phyloP scores from a whole-genome alignment of 2,888 invertebrate genomes.

The Prosopocoilus inquinatus region DNA sequence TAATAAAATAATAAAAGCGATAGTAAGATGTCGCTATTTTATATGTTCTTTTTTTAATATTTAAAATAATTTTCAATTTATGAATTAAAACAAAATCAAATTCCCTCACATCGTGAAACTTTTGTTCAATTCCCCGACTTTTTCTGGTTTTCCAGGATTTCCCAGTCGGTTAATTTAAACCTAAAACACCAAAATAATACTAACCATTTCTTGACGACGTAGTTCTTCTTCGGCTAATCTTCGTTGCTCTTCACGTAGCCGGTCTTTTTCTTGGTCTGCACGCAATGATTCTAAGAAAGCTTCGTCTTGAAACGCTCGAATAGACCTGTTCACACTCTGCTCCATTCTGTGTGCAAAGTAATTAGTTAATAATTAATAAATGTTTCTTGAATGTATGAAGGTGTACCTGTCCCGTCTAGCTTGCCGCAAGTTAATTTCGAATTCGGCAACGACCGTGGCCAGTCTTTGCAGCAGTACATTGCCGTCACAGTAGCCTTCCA shows the following conservation, averaged over 20 bases:
- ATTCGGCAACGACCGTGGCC: slow-evolving; percentile 75
- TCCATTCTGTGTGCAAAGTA: slow-evolving; percentile 18
- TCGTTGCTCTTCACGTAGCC: slow-evolving; percentile 62
- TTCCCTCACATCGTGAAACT: too few species aligned
- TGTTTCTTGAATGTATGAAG: not conserved
- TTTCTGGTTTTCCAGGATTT: too few species aligned
- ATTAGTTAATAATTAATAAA: not conserved
- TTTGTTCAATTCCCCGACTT: too few species aligned
- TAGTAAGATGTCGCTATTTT: too few species aligned
- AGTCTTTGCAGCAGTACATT: slow-evolving; percentile 70
- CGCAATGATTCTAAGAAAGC: slow-evolving; percentile 88
- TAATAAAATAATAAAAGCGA: too few species aligned
- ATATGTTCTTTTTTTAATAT: too few species aligned
- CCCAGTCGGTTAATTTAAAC: not conserved
- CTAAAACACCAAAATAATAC: not conserved
- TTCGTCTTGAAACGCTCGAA: slow-evolving; percentile 89
- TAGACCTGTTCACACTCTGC: slow-evolving; percentile 73
- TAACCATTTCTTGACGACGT: slow-evolving; percentile 45
- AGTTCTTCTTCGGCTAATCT: slow-evolving; percentile 56
- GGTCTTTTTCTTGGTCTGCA: slow-evolving; percentile 94
- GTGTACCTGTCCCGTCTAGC: slow-evolving; percentile 79
- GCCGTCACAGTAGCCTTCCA: slow-evolving; percentile 81
- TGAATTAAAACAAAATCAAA: too few species aligned
- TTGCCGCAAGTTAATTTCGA: slow-evolving; percentile 82
- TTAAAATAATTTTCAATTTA: too few species aligned